Conservation (phyloP, 2,888 invertebrate genomes). For the Amblyjoppa proteus region DNA sequence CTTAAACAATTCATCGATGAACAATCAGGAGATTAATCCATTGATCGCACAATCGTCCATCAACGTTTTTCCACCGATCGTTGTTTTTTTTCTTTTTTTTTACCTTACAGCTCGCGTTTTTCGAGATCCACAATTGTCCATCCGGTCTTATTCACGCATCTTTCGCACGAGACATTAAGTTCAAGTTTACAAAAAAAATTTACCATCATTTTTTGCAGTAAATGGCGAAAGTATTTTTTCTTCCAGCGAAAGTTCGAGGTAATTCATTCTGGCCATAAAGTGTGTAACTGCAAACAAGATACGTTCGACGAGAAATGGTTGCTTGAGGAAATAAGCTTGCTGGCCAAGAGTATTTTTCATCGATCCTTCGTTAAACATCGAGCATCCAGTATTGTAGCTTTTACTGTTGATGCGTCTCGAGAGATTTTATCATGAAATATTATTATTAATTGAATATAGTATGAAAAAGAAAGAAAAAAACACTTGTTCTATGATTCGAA, state of each 20-base stretch:
- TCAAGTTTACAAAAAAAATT: not conserved
- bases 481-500: not conserved
- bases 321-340: constrained; percentile 41
- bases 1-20: not conserved
- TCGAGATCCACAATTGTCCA: not conserved
- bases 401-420: constrained; percentile 26
- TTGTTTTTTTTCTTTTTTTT: not conserved
- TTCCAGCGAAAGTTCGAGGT: not conserved
- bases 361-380: constrained; percentile 25
- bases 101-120: not conserved
- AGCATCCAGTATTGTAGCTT: constrained; percentile 46
- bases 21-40: not conserved
- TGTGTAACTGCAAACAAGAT: not conserved
- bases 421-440: constrained; percentile 37
- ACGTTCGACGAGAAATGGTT: constrained; percentile 18
- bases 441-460: constrained; percentile 1
- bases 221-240: constrained; percentile 12
- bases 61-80: not conserved
- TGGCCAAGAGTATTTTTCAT: constrained; percentile 54
- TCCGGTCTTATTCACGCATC: not conserved
- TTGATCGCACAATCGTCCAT: not conserved
- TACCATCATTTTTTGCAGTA: not conserved
- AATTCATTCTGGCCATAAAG: not conserved
- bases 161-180: constrained; percentile 20
- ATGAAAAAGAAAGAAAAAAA: constrained; percentile 5